Conservation (phyloP, 2,797 vertebrate genomes). For the Pterois miles region DNA sequence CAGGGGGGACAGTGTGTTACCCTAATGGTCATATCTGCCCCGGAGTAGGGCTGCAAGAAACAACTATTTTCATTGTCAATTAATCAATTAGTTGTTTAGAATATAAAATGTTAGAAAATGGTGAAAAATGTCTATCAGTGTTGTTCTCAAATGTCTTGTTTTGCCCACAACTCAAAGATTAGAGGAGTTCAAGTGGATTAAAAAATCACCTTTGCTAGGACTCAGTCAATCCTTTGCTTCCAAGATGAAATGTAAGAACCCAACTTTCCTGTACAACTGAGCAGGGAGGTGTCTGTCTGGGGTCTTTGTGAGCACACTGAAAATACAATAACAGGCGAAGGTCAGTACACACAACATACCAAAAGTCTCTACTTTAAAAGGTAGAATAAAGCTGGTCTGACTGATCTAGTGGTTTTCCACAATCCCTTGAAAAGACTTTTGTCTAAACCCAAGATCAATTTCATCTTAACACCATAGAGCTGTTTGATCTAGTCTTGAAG, state of each 20-base stretch:
- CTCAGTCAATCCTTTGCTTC: background rate
- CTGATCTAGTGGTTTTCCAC: constrained; percentile 10
- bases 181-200: too few species aligned
- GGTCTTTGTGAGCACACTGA: background rate
- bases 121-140: too few species aligned
- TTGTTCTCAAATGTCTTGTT: too few species aligned
- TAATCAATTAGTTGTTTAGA: too few species aligned
- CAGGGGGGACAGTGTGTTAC: background rate
- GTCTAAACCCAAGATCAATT: constrained; percentile 30
- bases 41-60: too few species aligned
- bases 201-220: background rate
- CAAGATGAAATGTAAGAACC: background rate
- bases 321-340: background rate
- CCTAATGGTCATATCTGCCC: background rate
- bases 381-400: background rate
- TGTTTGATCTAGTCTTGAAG: constrained; percentile 27
- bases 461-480: constrained; percentile 23
- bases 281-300: background rate
- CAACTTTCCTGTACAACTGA: background rate
- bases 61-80: too few species aligned
- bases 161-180: too few species aligned
- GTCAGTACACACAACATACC: background rate
- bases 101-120: too few species aligned
- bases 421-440: constrained; percentile 18
- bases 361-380: background rate